Evolutionary conservation across 2,888 invertebrate species (phyloP).

Genomic region (Drosophila pseudotakahashii): DNA sequence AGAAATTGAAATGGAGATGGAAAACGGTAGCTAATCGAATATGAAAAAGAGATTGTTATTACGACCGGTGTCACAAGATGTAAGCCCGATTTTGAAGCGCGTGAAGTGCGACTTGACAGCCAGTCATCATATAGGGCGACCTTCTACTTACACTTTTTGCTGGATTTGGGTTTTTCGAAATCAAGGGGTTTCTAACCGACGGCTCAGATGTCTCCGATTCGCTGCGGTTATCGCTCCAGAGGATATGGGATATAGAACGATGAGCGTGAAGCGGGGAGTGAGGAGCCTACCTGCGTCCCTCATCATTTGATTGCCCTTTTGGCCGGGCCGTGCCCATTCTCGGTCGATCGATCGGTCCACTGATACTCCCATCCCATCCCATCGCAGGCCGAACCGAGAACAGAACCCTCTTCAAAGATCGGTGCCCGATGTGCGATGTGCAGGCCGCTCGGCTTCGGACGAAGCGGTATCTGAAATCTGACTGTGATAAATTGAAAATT

Average conservation of each 20-base stretch:
- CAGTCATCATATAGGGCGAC: constrained; percentile 16
- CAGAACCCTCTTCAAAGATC: constrained; percentile 71
- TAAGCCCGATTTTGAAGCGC: constrained; percentile 18
- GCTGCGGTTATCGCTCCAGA: constrained; percentile 64
- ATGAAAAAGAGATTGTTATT: constrained; percentile 23
- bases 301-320: constrained; percentile 57
- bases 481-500: constrained; percentile 84
- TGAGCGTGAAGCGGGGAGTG: not conserved
- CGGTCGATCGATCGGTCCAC: constrained; percentile 63
- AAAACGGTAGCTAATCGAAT: constrained; percentile 30
- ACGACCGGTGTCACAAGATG: constrained; percentile 1
- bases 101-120: constrained; percentile 27
- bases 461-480: constrained; percentile 80
- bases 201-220: constrained; percentile 57
- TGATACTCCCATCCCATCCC: constrained; percentile 47
- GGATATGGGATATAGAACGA: constrained; percentile 25
- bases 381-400: constrained; percentile 3
- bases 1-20: not conserved
- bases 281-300: constrained; percentile 70
- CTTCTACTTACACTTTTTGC: constrained; percentile 40
- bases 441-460: constrained; percentile 16
- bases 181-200: constrained; percentile 14
- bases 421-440: constrained; percentile 15
- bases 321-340: constrained; percentile 32
- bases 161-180: constrained; percentile 14